Conservation (phyloP, 2,113 vertebrate genomes). For the Morone saxatilis region DNA sequence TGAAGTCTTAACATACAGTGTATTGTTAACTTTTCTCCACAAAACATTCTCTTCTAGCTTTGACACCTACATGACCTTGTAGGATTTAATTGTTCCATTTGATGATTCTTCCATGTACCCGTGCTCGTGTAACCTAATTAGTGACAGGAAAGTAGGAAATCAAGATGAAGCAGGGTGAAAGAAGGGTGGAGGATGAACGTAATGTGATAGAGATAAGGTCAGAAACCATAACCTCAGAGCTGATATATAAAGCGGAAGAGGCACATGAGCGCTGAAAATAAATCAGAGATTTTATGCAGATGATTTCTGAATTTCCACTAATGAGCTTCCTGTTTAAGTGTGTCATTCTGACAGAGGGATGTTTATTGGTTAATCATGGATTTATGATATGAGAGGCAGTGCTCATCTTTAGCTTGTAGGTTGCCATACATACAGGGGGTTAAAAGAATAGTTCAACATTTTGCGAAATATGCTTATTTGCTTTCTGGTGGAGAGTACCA, state of each 20-base stretch:
- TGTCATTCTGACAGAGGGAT: not conserved
- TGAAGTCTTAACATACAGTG: conserved; percentile 6
- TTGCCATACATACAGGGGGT: not conserved
- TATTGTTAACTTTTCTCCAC: conserved; percentile 17
- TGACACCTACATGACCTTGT: conserved; percentile 56
- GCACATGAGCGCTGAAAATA: conserved; percentile 14
- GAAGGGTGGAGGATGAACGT: conserved; percentile 5
- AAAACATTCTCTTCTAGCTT: conserved; percentile 14
- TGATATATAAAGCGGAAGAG: conserved; percentile 25
- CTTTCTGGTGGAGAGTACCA: too few relatives aligned
- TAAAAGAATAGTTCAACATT: not conserved
- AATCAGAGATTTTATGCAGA: conserved; percentile 41
- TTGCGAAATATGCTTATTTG: too few relatives aligned
- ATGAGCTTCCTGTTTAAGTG: conserved; percentile 23
- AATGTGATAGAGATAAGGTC: conserved; percentile 57
- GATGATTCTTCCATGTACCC: conserved; percentile 36
- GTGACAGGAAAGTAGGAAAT: conserved; percentile 45
- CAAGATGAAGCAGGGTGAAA: conserved; percentile 43
- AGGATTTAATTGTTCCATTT: conserved; percentile 41
- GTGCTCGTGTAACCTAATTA: conserved; percentile 63
- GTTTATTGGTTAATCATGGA: conserved; percentile 33
- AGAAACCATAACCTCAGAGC: conserved; percentile 27
- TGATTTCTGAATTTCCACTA: conserved; percentile 30
- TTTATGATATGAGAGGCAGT: conserved; percentile 4
- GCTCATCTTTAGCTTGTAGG: not conserved